Conservation (phyloP, 1,140 invertebrate species). For the Polypedilum pembai region DNA sequence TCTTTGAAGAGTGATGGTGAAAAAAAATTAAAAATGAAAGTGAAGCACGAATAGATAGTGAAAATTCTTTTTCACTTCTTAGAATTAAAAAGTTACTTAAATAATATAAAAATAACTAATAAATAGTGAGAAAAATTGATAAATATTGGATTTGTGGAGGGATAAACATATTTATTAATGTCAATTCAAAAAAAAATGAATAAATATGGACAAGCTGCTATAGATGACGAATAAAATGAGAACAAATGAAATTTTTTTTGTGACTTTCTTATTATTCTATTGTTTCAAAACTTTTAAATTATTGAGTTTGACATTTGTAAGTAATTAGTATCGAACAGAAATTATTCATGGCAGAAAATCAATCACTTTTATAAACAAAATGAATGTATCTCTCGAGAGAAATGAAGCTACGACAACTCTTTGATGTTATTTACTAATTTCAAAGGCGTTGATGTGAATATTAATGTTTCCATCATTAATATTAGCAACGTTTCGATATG, state of each 20-base stretch:
- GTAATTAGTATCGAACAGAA: no score
- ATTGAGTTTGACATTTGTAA: no score
- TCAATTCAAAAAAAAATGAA: not conserved
- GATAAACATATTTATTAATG: conserved; percentile 2
- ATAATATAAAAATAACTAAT: not conserved
- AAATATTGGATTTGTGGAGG: conserved; percentile 1
- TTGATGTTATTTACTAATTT: no score
- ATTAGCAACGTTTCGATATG: no score
- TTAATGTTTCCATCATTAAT: no score
- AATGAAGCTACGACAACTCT: no score
- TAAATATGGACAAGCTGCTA: not conserved
- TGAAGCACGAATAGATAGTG: conserved; percentile 1
- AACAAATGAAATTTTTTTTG: not conserved
- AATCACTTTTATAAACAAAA: no score
- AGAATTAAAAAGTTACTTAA: not conserved
- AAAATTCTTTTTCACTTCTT: not conserved
- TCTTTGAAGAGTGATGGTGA: not conserved
- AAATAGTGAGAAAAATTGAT: not conserved
- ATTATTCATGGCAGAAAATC: no score
- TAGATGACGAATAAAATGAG: not conserved
- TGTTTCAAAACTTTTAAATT: no score
- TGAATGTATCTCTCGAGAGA: no score
- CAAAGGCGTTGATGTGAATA: no score
- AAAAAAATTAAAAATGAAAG: not conserved
- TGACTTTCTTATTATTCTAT: no score